Evolutionary conservation across 2,113 vertebrate species (phyloP).

Genomic region (Dascyllus trimaculatus): DNA sequence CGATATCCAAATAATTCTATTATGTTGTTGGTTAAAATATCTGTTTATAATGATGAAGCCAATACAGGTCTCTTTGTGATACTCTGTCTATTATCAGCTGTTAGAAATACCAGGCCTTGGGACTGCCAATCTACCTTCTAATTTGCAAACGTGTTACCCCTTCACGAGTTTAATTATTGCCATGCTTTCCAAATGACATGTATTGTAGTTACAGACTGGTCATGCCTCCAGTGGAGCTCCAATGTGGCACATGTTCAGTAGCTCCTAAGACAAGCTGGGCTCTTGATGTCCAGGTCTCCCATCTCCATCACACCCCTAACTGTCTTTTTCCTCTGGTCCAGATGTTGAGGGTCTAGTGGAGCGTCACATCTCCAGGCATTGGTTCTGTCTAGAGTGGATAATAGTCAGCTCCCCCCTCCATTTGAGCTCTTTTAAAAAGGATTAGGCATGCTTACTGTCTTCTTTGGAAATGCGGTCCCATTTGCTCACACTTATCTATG

Average conservation of each 20-base stretch:
- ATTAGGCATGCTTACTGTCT: slow-evolving; percentile 75
- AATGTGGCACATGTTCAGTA: slow-evolving; percentile 46
- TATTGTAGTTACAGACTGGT: slow-evolving; percentile 57
- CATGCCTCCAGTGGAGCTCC: slow-evolving; percentile 46
- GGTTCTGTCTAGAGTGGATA: slow-evolving; percentile 59
- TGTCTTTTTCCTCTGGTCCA: slow-evolving; percentile 31
- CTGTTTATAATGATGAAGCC: too few species aligned
- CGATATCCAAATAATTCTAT: neutral
- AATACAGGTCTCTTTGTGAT: neutral
- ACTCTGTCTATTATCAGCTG: slow-evolving; percentile 1
- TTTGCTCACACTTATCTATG: slow-evolving; percentile 78
- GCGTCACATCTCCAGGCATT: slow-evolving; percentile 46
- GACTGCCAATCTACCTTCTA: neutral
- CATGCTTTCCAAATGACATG: slow-evolving; percentile 44
- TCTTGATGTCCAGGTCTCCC: slow-evolving; percentile 2
- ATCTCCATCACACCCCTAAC: slow-evolving; percentile 4
- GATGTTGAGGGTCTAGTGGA: slow-evolving; percentile 55
- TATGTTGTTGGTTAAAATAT: neutral
- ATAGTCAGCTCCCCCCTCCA: slow-evolving; percentile 57
- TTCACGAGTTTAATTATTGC: slow-evolving; percentile 6
- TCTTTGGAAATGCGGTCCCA: slow-evolving; percentile 66
- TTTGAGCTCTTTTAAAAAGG: slow-evolving; percentile 70
- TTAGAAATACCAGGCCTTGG: neutral
- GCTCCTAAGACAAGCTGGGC: slow-evolving; percentile 29
- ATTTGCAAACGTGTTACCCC: slow-evolving; percentile 35